These are phyloP conservation scores for Falcaria lacertinaria DNA, from an alignment of 2,888 invertebrate species.

Conservation along the genomic window DNA sequence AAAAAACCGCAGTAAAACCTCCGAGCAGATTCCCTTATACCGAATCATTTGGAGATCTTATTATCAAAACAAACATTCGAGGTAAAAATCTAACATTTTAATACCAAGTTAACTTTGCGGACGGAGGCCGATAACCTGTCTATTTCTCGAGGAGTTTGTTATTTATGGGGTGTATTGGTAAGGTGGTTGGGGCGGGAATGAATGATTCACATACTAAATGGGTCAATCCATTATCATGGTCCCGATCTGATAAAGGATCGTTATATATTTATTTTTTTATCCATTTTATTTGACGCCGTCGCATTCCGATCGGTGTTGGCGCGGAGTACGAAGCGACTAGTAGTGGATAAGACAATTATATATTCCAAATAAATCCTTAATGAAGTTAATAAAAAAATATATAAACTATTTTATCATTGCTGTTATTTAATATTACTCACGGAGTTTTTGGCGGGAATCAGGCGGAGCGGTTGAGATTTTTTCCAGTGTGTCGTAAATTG, in stretches of 20 bases:
- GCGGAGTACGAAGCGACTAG: constrained; percentile 20
- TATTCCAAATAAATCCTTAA: no score
- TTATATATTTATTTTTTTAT: constrained; percentile 54
- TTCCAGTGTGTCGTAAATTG: no score
- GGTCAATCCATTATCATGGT: constrained; percentile 70
- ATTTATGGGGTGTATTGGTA: constrained; percentile 15
- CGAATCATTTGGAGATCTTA: constrained; percentile 29
- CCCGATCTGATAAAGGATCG: constrained; percentile 69
- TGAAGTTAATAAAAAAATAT: no score
- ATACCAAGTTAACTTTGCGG: constrained; percentile 19
- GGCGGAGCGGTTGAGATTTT: no score
- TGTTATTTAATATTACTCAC: no score
- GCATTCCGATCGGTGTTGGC: constrained; percentile 51
- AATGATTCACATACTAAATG: constrained; percentile 71
- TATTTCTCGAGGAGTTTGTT: background rate
- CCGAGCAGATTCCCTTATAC: background rate
- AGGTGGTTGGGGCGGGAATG: constrained; percentile 36
- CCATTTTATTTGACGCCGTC: constrained; percentile 46
- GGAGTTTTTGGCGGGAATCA: no score
- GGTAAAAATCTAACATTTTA: constrained; percentile 18
- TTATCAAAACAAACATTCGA: constrained; percentile 38
- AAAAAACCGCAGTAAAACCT: background rate
- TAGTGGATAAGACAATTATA: no score
- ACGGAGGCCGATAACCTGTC: background rate
- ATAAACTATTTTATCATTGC: no score